Evolutionary conservation across 2,888 invertebrate genomes (phyloP).

Genomic region (Heterodera filipjevi): DNA sequence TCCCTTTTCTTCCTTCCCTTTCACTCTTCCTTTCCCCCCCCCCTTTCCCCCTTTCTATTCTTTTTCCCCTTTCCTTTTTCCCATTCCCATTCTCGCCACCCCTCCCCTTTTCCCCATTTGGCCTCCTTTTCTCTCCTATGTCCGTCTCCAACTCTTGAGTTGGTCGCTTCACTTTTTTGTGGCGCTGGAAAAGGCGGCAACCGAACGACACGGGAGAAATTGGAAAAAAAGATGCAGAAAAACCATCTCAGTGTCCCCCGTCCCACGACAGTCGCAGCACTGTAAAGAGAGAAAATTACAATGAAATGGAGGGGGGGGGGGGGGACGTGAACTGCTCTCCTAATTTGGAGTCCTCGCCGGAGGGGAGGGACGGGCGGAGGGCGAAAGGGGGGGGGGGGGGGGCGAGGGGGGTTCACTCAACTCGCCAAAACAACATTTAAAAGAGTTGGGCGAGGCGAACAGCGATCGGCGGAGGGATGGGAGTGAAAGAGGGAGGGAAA

Average conservation of each 20-base stretch:
- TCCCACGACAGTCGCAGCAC: conserved; percentile 4
- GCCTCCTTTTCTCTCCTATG: too few relatives aligned
- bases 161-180: background rate
- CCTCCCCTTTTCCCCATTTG: background rate
- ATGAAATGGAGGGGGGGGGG: background rate
- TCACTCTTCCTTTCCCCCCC: too few relatives aligned
- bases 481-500: background rate
- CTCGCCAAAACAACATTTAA: conserved; percentile 25
- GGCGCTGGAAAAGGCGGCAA: background rate
- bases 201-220: conserved; percentile 9
- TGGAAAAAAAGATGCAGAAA: conserved; percentile 6
- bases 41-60: too few relatives aligned
- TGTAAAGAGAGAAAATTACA: conserved; percentile 11
- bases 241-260: background rate
- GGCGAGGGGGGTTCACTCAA: background rate
- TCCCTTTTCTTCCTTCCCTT: too few relatives aligned
- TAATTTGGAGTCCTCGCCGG: conserved; percentile 13
- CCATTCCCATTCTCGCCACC: background rate
- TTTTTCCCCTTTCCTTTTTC: too few relatives aligned
- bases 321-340: background rate
- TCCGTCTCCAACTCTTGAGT: background rate
- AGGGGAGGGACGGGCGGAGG: background rate
- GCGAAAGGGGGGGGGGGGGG: background rate
- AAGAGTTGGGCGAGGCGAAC: background rate
- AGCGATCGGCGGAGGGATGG: background rate